Percentiles rank a stretch among this genome's conserved stretches.
These are phyloP conservation scores for Spodoptera littoralis DNA, from an alignment of 2,888 invertebrate genomes.

Conservation along the genomic window DNA sequence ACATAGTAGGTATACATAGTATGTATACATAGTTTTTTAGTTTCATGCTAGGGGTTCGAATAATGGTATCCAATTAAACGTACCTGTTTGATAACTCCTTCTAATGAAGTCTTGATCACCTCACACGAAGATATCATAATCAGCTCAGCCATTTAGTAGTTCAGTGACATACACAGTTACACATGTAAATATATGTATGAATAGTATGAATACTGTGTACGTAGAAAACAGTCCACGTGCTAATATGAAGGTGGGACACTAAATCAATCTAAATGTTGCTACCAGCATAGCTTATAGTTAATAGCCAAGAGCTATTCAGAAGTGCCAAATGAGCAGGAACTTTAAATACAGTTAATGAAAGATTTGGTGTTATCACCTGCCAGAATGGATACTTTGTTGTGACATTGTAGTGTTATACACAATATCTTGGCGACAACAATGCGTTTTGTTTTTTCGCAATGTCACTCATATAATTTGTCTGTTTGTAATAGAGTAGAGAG, in stretches of 20 bases:
- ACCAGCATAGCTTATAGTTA: not conserved
- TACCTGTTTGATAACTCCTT: too few relatives aligned
- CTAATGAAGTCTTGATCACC: too few relatives aligned
- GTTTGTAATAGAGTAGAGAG: too few relatives aligned
- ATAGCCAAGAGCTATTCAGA: not conserved
- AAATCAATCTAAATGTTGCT: not conserved
- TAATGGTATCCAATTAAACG: too few relatives aligned
- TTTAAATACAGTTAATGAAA: constrained; percentile 22
- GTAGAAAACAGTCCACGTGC: not conserved
- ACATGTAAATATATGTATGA: too few relatives aligned
- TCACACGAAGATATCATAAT: too few relatives aligned
- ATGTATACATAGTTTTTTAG: too few relatives aligned
- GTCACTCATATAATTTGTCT: constrained; percentile 6
- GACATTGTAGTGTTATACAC: constrained; percentile 22
- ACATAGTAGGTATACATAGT: too few relatives aligned
- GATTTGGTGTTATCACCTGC: constrained; percentile 23
- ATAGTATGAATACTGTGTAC: too few relatives aligned
- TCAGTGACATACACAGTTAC: too few relatives aligned
- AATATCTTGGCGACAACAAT: constrained; percentile 37
- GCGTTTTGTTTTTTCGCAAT: constrained; percentile 33
- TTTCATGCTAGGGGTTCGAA: too few relatives aligned
- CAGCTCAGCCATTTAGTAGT: too few relatives aligned
- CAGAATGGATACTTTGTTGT: constrained; percentile 35
- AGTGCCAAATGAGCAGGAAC: constrained; percentile 3
- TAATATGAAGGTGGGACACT: not conserved